phyloP scores from a whole-genome alignment of 1,140 invertebrate species.

The Theocolax elegans region DNA sequence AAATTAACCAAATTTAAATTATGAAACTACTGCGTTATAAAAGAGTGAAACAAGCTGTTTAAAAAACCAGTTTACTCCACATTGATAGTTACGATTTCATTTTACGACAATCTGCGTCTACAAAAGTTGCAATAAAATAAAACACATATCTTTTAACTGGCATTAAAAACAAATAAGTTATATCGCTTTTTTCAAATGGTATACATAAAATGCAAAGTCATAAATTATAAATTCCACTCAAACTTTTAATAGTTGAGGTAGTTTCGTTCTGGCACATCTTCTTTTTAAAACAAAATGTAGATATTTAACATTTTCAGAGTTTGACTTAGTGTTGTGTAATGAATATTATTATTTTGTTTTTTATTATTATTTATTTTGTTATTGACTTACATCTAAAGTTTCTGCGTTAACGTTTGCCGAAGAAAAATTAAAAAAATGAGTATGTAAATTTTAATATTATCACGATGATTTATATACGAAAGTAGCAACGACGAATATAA shows the following conservation, averaged over 20 bases:
- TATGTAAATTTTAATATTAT: too few relatives aligned
- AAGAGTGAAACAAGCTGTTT: conserved; percentile 2
- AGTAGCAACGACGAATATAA: too few relatives aligned
- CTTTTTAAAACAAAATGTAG: neutral
- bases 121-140: conserved; percentile 32
- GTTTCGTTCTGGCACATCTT: neutral
- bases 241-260: neutral
- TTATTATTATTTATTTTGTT: too few relatives aligned
- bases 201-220: neutral
- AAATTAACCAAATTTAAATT: too few relatives aligned
- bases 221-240: conserved; percentile 18
- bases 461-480: too few relatives aligned
- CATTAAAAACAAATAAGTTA: conserved; percentile 37
- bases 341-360: too few relatives aligned
- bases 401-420: too few relatives aligned
- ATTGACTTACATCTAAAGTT: too few relatives aligned
- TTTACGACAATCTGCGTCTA: conserved; percentile 28
- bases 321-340: too few relatives aligned
- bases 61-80: conserved; percentile 36
- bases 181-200: neutral
- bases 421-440: too few relatives aligned
- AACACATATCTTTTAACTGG: conserved; percentile 21
- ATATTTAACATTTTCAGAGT: neutral
- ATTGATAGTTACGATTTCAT: conserved; percentile 32
- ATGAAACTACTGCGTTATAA: conserved; percentile 15